Conservation (phyloP, 2,888 invertebrate species). For the Megaustenia siamemsis region DNA sequence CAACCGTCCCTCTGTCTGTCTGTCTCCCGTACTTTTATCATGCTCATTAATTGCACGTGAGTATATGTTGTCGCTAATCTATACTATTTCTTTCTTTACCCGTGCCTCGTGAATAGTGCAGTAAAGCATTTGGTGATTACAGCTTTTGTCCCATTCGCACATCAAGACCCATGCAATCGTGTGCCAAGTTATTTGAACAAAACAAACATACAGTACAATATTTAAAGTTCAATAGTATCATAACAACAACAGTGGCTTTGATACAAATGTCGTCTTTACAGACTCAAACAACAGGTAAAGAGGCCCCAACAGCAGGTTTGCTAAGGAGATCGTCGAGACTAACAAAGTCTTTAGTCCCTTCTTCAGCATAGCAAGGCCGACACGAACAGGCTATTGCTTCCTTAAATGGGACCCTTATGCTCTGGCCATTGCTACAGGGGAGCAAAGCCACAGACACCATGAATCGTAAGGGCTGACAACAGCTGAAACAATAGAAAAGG, state of each 20-base stretch:
- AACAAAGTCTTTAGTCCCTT: conserved; percentile 37
- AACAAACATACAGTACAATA: no score
- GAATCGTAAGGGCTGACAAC: conserved; percentile 53
- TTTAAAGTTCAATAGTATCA: no score
- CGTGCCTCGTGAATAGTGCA: not conserved
- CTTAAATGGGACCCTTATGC: conserved; percentile 47
- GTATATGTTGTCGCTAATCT: no score
- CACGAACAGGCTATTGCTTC: conserved; percentile 52
- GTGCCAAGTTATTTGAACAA: not conserved
- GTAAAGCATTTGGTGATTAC: no score
- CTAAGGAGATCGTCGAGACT: conserved; percentile 51
- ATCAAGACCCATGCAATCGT: not conserved
- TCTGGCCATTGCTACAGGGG: conserved; percentile 40
- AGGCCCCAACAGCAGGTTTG: conserved; percentile 44
- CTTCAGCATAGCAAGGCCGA: conserved; percentile 53
- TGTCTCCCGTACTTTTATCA: no score
- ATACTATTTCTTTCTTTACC: not conserved
- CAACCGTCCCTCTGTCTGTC: no score
- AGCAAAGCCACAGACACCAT: conserved; percentile 39
- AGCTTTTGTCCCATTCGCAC: not conserved
- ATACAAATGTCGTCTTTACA: no score
- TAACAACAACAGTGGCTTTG: no score
- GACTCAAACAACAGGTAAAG: conserved; percentile 25
- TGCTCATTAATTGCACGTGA: not conserved
- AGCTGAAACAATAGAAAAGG: conserved; percentile 44